Percentiles rank a stretch among this genome's conserved stretches.
Conservation (phyloP, 1,140 invertebrate species). For the Drosophila fuyamai region DNA sequence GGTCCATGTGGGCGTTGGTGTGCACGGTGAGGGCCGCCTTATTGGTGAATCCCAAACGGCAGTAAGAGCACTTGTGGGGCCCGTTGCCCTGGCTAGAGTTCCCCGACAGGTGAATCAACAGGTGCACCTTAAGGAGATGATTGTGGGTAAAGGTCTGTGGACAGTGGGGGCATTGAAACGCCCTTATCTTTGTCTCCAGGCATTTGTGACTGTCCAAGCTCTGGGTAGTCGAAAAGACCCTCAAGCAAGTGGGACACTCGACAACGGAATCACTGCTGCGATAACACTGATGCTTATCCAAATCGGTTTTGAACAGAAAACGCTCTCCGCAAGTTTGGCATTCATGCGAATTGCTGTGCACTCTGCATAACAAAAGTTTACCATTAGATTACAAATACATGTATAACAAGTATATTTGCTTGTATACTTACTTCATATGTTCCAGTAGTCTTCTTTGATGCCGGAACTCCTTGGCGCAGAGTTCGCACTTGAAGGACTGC, state of each 20-base stretch:
- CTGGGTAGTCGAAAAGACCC: conserved; percentile 13
- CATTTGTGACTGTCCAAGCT: conserved; percentile 19
- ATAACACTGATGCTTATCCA: conserved; percentile 15
- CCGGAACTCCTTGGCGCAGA: conserved; percentile 13
- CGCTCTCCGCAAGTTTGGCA: conserved; percentile 14
- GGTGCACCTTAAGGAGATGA: conserved; percentile 13
- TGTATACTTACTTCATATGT: conserved; percentile 11
- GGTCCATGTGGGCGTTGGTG: neutral
- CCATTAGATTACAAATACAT: no score
- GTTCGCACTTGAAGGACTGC: conserved; percentile 4
- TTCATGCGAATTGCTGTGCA: conserved; percentile 7
- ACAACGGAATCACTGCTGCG: conserved; percentile 4
- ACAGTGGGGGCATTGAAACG: conserved; percentile 23
- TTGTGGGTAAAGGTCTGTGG: conserved; percentile 11
- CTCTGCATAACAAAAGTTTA: neutral
- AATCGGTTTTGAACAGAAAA: conserved; percentile 21
- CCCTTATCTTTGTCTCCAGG: neutral
- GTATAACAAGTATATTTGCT: no score
- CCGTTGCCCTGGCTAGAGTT: conserved; percentile 1
- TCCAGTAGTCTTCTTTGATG: conserved; percentile 10
- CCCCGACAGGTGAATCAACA: conserved; percentile 17
- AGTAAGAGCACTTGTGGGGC: conserved; percentile 16
- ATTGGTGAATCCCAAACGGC: conserved; percentile 5
- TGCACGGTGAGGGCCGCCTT: conserved; percentile 19
- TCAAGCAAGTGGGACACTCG: conserved; percentile 19